phyloP scores from a whole-genome alignment of 1,140 invertebrate species.

The Radopholus similis region DNA sequence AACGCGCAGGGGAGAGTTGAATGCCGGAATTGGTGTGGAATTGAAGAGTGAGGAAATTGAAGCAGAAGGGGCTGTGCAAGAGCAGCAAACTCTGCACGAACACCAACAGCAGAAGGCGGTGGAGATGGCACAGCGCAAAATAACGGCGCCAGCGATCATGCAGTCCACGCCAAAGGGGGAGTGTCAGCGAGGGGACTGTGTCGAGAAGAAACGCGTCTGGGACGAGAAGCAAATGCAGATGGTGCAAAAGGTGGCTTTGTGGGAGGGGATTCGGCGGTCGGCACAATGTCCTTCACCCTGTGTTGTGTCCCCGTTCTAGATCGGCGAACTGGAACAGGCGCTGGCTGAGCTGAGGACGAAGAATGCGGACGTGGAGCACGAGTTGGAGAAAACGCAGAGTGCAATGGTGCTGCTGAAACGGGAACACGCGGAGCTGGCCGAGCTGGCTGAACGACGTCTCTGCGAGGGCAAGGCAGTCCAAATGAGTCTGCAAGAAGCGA shows the following conservation, averaged over 20 bases:
- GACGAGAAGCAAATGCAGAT: slow-evolving; percentile 46
- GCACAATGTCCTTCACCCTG: slow-evolving; percentile 9
- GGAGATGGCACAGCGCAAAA: not conserved
- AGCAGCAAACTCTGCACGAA: not conserved
- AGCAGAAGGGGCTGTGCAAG: not conserved
- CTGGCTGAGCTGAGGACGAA: slow-evolving; percentile 1
- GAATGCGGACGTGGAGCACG: slow-evolving; percentile 8
- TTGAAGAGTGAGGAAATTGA: slow-evolving; percentile 13
- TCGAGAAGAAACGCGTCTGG: slow-evolving; percentile 35
- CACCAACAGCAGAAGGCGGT: not conserved
- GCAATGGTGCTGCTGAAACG: not conserved
- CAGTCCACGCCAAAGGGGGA: slow-evolving; percentile 14
- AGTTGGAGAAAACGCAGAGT: slow-evolving; percentile 18
- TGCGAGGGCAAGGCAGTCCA: slow-evolving; percentile 22
- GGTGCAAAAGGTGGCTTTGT: slow-evolving; percentile 28
- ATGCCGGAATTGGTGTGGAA: slow-evolving; percentile 5
- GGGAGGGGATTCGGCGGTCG: not conserved
- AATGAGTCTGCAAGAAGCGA: slow-evolving; percentile 16
- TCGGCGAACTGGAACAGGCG: slow-evolving; percentile 46
- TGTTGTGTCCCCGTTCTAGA: slow-evolving; percentile 23
- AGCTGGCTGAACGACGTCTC: slow-evolving; percentile 39
- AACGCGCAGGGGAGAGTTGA: not conserved
- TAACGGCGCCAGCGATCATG: not conserved
- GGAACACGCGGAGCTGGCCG: slow-evolving; percentile 30
- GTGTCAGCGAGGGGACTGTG: slow-evolving; percentile 32